Evolutionary conservation across 2,888 invertebrate species (phyloP).

Genomic region (Thereva unica): DNA sequence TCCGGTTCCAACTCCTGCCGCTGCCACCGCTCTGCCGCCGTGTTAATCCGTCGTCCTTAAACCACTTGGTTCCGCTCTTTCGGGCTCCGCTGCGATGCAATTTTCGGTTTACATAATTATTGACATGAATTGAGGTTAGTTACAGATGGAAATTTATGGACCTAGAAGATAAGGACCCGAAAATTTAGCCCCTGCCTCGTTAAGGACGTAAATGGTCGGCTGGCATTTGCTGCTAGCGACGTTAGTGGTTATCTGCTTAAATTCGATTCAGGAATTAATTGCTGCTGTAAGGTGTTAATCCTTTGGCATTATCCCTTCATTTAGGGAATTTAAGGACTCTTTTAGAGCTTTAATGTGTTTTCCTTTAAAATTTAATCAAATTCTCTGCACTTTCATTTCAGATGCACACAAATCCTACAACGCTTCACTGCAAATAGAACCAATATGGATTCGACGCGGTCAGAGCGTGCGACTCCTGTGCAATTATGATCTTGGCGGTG

Average conservation of each 20-base stretch:
- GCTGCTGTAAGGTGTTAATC: too few relatives aligned
- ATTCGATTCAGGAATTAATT: too few relatives aligned
- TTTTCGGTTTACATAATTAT: constrained; percentile 29
- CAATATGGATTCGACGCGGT: constrained; percentile 65
- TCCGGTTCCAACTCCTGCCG: neutral
- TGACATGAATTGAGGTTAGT: constrained; percentile 36
- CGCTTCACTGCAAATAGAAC: constrained; percentile 62
- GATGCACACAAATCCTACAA: constrained; percentile 62
- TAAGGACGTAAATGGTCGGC: neutral
- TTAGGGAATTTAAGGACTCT: neutral
- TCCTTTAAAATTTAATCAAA: neutral
- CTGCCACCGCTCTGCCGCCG: neutral
- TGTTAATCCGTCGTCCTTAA: neutral
- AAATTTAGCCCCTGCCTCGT: constrained; percentile 12
- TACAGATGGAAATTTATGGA: constrained; percentile 33
- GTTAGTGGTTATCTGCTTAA: too few relatives aligned
- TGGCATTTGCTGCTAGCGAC: neutral
- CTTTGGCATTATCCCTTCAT: too few relatives aligned
- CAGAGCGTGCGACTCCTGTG: constrained; percentile 66
- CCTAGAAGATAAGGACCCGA: constrained; percentile 12
- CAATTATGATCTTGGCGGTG: constrained; percentile 68
- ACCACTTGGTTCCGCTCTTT: neutral
- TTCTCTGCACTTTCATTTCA: constrained; percentile 48
- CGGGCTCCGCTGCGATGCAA: constrained; percentile 7
- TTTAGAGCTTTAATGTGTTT: constrained; percentile 9